Base-by-base conservation (phyloP, 1,140 invertebrate species). In the Rhagoletis pomonella region DNA sequence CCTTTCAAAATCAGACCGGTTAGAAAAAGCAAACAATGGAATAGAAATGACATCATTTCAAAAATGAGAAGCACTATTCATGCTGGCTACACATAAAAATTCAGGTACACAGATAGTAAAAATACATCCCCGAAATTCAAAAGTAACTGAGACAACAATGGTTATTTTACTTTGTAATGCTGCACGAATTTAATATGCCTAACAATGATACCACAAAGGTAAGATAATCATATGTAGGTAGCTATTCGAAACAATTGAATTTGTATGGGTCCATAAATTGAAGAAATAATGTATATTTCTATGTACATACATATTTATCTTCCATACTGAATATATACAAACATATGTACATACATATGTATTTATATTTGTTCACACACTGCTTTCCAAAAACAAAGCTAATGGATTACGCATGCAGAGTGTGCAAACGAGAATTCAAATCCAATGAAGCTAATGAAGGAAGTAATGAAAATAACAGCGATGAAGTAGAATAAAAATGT, bases 21-120 rank as follows among this genome's bases (percentile, higher is more conserved):
- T 62, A 62, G 17, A 62, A 62, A 14, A 10, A 55, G 10, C 60
- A 62, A 73, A 65, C 64, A 65, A 65, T 0, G 10, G 10, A 73
- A 73, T 17, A 47, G 17, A 67, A 73, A 73, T 73, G 67, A 73
- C 67, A 47, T 73, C 67, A 73, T 39, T 44, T 17, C 42, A 42
- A 39, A 47, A 47, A 47, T 55, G 14, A 4, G 42, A 47, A 12
- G 42, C 12, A 4, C 39, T 39, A 42, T 14, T 39, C 12, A 2
- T 14, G 14, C 14, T 2, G 44, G 67, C 14, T 44, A 42, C n/a
- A 69, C 14, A 47, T 73, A 7, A 44, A 14, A 6, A 0, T 47
- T 1, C 17, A 73, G 14, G 14, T 44, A 47, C 2, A 55, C 5
- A 55, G 5, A 17, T 73, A 42, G 12, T 44, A 17, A 12, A 73